Percentiles rank a stretch among this genome's conserved stretches.
Evolutionary conservation across 1,140 invertebrate genomes (phyloP).

Genomic region (Sarcophaga bullata): DNA sequence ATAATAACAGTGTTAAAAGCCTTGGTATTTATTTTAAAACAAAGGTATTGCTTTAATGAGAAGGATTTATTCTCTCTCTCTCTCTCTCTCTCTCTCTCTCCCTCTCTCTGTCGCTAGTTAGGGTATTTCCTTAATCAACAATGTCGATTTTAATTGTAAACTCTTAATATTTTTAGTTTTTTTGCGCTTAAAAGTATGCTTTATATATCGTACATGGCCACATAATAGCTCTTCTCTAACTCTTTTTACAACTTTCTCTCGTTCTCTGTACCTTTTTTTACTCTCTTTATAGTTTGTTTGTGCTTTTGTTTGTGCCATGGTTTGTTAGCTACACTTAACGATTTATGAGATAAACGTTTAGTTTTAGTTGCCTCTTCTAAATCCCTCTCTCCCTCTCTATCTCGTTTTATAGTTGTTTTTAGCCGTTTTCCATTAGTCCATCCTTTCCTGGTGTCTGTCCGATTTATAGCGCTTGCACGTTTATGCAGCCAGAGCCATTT

Average conservation of each 20-base stretch:
- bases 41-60: too few species aligned
- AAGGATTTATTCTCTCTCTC: too few species aligned
- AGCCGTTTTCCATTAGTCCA: not conserved
- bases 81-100: too few species aligned
- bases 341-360: conserved; percentile 41
- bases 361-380: not conserved
- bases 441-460: not conserved
- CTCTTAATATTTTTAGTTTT: not conserved
- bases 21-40: too few species aligned
- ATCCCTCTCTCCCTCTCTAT: not conserved
- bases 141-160: too few species aligned
- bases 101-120: too few species aligned
- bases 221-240: not conserved
- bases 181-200: not conserved
- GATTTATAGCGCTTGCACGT: not conserved
- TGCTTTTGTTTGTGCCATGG: conserved; percentile 24
- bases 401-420: conserved; percentile 1
- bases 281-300: not conserved
- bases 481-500: not conserved
- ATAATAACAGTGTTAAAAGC: too few species aligned
- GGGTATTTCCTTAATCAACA: too few species aligned
- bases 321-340: conserved; percentile 38
- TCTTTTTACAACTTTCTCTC: not conserved
- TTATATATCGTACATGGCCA: not conserved
- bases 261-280: not conserved